These are phyloP conservation scores for Brachyhypopomus gauderio DNA, from an alignment of 2,113 vertebrate species.

Conservation along the genomic window DNA sequence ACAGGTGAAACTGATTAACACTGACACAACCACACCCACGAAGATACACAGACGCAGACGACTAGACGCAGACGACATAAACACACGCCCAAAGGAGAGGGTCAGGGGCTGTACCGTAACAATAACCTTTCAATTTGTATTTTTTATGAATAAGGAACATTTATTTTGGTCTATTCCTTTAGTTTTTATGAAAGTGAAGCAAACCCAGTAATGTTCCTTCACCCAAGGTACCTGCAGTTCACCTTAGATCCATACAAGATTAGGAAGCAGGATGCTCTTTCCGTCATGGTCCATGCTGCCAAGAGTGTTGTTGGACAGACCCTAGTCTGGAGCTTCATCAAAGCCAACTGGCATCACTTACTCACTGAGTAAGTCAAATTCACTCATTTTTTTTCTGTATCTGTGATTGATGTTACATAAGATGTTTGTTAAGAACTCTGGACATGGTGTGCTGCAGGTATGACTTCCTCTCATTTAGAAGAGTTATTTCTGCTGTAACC, in stretches of 20 bases:
- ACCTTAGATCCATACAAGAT: conserved; percentile 75
- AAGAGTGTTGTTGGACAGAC: conserved; percentile 77
- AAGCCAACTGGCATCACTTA: conserved; percentile 75
- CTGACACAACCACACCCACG: too few species aligned
- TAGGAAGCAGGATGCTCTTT: conserved; percentile 79
- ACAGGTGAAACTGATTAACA: too few species aligned
- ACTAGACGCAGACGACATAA: too few species aligned
- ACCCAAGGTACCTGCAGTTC: conserved; percentile 79
- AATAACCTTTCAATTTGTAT: too few species aligned
- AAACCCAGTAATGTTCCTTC: not conserved
- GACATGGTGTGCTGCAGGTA: conserved; percentile 67
- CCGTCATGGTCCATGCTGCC: conserved; percentile 76
- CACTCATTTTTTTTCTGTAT: not conserved
- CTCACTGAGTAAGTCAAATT: conserved; percentile 74
- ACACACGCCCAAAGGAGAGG: too few species aligned
- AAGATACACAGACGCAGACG: too few species aligned
- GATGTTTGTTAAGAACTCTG: not conserved
- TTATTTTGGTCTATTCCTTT: too few species aligned
- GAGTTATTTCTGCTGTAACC: conserved; percentile 74
- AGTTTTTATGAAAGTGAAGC: not conserved
- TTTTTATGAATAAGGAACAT: too few species aligned
- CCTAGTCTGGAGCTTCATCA: conserved; percentile 85
- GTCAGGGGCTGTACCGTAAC: too few species aligned
- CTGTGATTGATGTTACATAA: not conserved
- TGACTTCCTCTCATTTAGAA: conserved; percentile 79